Conservation (phyloP, 1,140 invertebrate species). For the Drosophila kurseongensis region DNA sequence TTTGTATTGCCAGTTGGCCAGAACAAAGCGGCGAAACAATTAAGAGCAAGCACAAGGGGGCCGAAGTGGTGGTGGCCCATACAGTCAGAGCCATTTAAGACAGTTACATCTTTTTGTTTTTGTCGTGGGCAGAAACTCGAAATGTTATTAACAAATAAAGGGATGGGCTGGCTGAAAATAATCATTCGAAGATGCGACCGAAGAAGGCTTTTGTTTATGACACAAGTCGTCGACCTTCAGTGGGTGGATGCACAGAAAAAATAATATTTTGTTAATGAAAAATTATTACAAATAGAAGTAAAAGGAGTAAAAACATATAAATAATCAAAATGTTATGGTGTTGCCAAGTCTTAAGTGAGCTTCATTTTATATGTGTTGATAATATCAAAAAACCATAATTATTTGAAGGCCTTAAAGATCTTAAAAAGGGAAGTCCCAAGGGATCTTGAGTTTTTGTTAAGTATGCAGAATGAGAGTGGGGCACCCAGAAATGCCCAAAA, state of each 20-base stretch:
- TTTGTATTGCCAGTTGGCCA: slow-evolving; percentile 12
- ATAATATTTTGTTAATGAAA: not conserved
- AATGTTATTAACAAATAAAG: slow-evolving; percentile 5
- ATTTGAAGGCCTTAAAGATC: not conserved
- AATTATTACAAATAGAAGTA: too few relatives aligned
- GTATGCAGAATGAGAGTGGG: not conserved
- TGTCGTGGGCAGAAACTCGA: slow-evolving; percentile 18
- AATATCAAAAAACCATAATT: not conserved
- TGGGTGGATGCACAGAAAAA: not conserved
- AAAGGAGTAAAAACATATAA: too few relatives aligned
- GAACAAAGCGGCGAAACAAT: slow-evolving; percentile 25
- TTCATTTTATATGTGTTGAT: not conserved
- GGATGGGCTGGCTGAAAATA: slow-evolving; percentile 21
- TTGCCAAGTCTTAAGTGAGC: not conserved
- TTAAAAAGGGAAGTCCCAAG: not conserved
- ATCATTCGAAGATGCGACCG: slow-evolving; percentile 17
- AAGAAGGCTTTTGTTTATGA: slow-evolving; percentile 19
- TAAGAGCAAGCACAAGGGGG: slow-evolving; percentile 8
- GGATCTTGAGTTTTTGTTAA: not conserved
- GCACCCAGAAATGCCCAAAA: slow-evolving; percentile 41
- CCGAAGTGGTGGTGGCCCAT: slow-evolving; percentile 11
- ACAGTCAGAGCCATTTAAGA: slow-evolving; percentile 21
- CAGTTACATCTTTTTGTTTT: slow-evolving; percentile 31
- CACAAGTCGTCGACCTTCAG: slow-evolving; percentile 35
- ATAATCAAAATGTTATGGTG: too few relatives aligned